Base-by-base conservation (phyloP, 2,888 invertebrate species). In the Plutella xylostella region DNA sequence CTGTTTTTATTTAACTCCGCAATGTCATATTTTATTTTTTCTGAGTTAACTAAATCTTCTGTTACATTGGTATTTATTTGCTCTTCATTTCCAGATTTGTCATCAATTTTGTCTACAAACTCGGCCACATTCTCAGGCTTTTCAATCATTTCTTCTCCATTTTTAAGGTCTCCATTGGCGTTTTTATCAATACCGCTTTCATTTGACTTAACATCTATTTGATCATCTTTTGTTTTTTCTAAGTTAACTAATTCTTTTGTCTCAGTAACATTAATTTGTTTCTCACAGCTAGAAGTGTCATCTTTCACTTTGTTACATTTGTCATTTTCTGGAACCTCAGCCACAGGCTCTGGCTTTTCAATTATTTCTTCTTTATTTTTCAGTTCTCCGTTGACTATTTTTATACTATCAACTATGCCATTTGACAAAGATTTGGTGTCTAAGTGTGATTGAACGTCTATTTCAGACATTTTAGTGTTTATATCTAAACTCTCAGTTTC, bases 381-480 rank as follows among this genome's bases (percentile, higher is more conserved):
- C 42, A 19, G 5, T 52, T 45, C n/a, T 43, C n/a, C n/a, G n/a
- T 48, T 41, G n/a, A 14, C 21, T 22, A 45, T 51, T 45, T 56
- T 51, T 43, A 58, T 50, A 46, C 60, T 57, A 52, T 65, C 59
- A 40, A 62, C 61, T 33, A 59, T 58, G 4, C 52, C 58, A 46
- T 56, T 58, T 31, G 49, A 52, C 19, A 58, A 51, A 17, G 63
- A 56, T 25, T 44, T 45, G 11, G 53, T 58, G 55, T 38, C 58
- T 56, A 48, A 59, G 53, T 19, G 59, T 37, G 40, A 4, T n/a
- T 33, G 45, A 45, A 60, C 55, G 48, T 68, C 62, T 19, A 72
- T n/a, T 48, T 63, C 57, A 7, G 77, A 61, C 80, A 82, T 83
- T 50, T 68, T 72, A 48, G 52, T 59, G 45, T 60, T 58, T 55